Conservation (phyloP, 2,888 invertebrate species). For the Phortica okadai region DNA sequence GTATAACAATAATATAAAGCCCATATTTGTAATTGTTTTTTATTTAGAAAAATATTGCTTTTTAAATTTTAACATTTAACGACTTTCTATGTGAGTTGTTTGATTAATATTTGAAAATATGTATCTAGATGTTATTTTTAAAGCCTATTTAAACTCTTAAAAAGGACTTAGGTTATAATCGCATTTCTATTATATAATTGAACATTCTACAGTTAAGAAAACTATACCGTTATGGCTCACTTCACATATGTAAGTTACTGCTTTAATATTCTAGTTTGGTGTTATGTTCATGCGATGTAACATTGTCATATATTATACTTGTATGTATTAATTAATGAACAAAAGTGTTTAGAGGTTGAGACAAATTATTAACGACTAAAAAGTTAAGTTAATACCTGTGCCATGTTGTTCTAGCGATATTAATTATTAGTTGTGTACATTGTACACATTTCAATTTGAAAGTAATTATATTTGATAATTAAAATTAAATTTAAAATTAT, state of each 20-base stretch:
- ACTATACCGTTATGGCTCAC: not conserved
- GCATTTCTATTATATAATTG: conserved; percentile 55
- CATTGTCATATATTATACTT: too few relatives aligned
- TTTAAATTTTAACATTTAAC: conserved; percentile 61
- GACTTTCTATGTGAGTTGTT: conserved; percentile 48
- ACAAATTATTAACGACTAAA: not conserved
- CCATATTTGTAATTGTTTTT: conserved; percentile 47
- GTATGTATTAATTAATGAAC: too few relatives aligned
- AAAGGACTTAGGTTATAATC: conserved; percentile 47
- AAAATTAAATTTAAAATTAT: conserved; percentile 49
- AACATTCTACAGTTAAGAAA: conserved; percentile 43
- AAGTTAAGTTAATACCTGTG: too few relatives aligned
- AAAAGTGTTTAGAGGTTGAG: not conserved
- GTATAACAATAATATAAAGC: too few relatives aligned
- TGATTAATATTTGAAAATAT: conserved; percentile 47
- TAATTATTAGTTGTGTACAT: conserved; percentile 9
- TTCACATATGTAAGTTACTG: too few relatives aligned
- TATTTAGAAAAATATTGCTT: conserved; percentile 70
- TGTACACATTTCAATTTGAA: conserved; percentile 32
- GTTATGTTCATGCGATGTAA: not conserved
- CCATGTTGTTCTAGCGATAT: conserved; percentile 46
- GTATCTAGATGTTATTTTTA: conserved; percentile 25
- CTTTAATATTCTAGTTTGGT: not conserved
- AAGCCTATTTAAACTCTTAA: conserved; percentile 36
- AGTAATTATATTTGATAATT: conserved; percentile 41